Conservation (phyloP, 2,113 vertebrate species). For the Rhinopomastus cyanomelas region DNA sequence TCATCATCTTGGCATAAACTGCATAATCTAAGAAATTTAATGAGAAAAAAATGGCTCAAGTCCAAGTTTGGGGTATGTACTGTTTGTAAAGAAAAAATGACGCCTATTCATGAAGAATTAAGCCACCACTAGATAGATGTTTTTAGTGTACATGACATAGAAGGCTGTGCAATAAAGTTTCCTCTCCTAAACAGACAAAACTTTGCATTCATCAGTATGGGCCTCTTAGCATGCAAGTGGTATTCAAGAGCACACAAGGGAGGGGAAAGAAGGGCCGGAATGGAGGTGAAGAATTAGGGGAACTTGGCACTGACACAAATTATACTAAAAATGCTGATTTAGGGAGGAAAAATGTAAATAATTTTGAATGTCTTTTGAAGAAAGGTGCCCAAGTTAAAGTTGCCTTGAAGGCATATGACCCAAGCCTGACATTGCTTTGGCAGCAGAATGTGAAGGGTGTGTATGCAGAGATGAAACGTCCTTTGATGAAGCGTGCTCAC, state of each 20-base stretch:
- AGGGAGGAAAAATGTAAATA: conserved; percentile 26
- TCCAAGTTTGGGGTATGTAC: background rate
- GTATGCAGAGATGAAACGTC: conserved; percentile 39
- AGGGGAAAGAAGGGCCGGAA: background rate
- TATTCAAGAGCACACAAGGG: background rate
- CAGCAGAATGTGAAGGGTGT: conserved; percentile 29
- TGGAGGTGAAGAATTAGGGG: conserved; percentile 31
- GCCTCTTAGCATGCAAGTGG: conserved; percentile 7
- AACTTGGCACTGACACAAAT: conserved; percentile 31
- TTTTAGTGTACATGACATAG: conserved; percentile 7
- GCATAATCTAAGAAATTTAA: background rate
- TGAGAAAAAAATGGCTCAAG: background rate
- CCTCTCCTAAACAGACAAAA: background rate
- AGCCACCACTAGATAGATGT: background rate
- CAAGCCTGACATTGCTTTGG: conserved; percentile 39
- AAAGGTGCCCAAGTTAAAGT: conserved; percentile 33
- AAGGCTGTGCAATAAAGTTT: background rate
- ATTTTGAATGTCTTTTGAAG: conserved; percentile 55
- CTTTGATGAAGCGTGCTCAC: background rate
- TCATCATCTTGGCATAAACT: conserved; percentile 6
- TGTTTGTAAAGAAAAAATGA: background rate
- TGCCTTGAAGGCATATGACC: conserved; percentile 31
- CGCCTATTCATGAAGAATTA: background rate
- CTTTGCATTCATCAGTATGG: background rate
- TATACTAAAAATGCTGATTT: conserved; percentile 50